Evolutionary conservation across 2,888 invertebrate species (phyloP).

Genomic region (Campopleginae sp.): DNA sequence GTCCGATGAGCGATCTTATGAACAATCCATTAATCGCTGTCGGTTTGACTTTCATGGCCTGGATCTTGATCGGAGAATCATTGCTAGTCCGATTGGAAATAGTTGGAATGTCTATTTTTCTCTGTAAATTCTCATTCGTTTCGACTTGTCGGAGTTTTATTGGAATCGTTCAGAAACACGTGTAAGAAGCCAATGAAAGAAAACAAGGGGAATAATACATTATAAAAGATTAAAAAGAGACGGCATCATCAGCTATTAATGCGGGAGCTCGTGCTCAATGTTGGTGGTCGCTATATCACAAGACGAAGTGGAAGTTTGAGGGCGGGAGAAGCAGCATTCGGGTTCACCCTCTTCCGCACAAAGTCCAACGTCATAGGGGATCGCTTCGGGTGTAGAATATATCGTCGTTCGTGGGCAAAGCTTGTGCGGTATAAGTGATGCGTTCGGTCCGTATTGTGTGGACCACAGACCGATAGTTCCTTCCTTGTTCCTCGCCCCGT

Average conservation of each 20-base stretch:
- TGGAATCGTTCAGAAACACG: background rate
- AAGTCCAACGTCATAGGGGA: constrained; percentile 22
- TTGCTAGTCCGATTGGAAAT: background rate
- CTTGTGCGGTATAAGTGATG: constrained; percentile 19
- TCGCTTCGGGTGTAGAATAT: constrained; percentile 40
- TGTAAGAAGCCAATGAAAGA: background rate
- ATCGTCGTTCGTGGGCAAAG: background rate
- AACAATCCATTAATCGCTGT: background rate
- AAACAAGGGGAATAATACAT: background rate
- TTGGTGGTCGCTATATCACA: constrained; percentile 26
- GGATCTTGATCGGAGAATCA: background rate
- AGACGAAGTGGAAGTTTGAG: constrained; percentile 4
- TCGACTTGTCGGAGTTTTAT: background rate
- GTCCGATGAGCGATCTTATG: background rate
- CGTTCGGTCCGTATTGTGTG: background rate
- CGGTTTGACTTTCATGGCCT: background rate
- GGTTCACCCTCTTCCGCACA: constrained; percentile 37
- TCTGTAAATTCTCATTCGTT: background rate
- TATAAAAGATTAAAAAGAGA: constrained; percentile 8
- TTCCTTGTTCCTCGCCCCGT: background rate
- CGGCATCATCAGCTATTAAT: background rate
- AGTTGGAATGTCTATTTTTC: background rate
- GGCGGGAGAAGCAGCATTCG: background rate
- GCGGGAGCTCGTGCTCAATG: constrained; percentile 4
- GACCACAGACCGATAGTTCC: background rate